Conservation (phyloP, 2,113 vertebrate species). For the Crotalus horridus region DNA sequence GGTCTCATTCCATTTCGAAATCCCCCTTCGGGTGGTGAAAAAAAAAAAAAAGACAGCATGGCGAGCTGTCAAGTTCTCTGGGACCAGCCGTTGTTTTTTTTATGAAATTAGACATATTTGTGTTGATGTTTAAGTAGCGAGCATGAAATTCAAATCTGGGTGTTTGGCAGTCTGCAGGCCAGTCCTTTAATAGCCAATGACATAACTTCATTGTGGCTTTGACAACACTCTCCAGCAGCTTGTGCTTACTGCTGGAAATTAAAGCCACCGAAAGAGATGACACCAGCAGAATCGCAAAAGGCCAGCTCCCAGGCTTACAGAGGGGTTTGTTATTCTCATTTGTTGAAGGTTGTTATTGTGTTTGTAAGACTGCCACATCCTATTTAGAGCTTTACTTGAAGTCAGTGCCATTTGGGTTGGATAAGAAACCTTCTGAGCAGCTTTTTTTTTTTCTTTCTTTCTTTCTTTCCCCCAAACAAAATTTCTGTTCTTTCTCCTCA, state of each 20-base stretch:
- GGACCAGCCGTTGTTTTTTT: conserved; percentile 64
- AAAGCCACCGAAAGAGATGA: conserved; percentile 80
- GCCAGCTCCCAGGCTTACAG: conserved; percentile 66
- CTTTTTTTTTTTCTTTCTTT: conserved; percentile 26
- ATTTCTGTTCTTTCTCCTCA: conserved; percentile 24
- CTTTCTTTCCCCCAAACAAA: not conserved
- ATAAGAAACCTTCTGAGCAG: conserved; percentile 38
- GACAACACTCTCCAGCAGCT: conserved; percentile 76
- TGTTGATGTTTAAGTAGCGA: conserved; percentile 79
- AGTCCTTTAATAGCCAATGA: conserved; percentile 80
- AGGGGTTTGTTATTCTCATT: conserved; percentile 81
- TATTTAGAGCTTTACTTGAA: conserved; percentile 75
- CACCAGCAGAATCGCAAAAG: conserved; percentile 78
- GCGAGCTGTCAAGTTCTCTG: conserved; percentile 63
- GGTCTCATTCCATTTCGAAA: not conserved
- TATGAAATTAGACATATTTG: conserved; percentile 82
- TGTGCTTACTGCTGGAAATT: conserved; percentile 84
- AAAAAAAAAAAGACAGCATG: conserved; percentile 28
- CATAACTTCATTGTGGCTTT: conserved; percentile 81
- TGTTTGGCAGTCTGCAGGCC: conserved; percentile 72
- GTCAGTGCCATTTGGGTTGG: conserved; percentile 65
- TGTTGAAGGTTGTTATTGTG: conserved; percentile 82
- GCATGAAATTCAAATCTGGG: conserved; percentile 79
- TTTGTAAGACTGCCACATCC: conserved; percentile 80
- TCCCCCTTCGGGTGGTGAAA: not conserved